Percentiles rank a stretch among this genome's conserved stretches.
Conservation (phyloP, 2,797 vertebrate species). For the Megaceryle alcyon region DNA sequence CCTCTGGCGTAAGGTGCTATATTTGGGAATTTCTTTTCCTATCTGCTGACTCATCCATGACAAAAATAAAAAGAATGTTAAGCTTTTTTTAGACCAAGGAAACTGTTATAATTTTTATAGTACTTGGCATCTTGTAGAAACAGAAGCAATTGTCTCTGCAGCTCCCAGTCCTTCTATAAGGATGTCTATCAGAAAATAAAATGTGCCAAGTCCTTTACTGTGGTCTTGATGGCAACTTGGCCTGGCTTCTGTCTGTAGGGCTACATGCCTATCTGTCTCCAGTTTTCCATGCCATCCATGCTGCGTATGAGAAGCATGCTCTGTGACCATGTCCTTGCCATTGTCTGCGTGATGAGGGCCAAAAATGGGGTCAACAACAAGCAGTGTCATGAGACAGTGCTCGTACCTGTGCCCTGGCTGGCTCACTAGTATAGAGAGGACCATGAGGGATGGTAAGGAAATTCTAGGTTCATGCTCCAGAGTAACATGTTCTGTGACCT, state of each 20-base stretch:
- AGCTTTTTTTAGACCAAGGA: slow-evolving; percentile 19
- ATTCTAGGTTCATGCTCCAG: not conserved
- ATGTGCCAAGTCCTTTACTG: not conserved
- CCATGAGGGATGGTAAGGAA: accelerated
- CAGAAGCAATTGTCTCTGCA: not conserved
- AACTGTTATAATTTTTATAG: not conserved
- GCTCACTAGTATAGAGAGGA: not conserved
- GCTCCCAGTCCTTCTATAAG: not conserved
- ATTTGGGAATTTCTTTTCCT: slow-evolving; percentile 33
- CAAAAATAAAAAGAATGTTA: slow-evolving; percentile 29
- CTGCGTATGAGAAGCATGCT: not conserved
- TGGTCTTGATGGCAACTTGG: not conserved
- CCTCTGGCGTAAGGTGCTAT: slow-evolving; percentile 15
- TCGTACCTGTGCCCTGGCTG: not conserved
- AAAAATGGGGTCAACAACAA: not conserved
- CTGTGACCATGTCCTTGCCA: not conserved
- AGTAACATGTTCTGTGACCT: not conserved
- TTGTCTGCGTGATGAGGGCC: not conserved
- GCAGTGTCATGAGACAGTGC: not conserved
- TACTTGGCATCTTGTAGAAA: slow-evolving; percentile 9
- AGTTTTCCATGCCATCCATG: not conserved
- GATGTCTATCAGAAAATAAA: not conserved
- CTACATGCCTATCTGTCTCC: accelerated
- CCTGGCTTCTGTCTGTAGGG: not conserved
- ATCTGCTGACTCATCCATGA: slow-evolving; percentile 60